Evolutionary conservation across 2,797 vertebrate species (phyloP).

Genomic region (Labeo calbasu): DNA sequence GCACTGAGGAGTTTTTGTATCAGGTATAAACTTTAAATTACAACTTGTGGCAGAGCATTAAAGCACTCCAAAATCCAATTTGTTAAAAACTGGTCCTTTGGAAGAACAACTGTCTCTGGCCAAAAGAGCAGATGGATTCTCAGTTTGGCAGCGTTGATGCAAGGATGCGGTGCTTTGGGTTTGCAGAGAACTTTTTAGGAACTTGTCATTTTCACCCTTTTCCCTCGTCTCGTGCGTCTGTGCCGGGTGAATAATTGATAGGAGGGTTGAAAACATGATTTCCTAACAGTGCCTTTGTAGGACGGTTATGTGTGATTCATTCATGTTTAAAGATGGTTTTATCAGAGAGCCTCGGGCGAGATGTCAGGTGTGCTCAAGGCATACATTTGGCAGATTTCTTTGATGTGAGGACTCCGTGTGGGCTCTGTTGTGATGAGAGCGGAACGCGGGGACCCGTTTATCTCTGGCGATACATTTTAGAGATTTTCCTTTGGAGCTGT

Average conservation of each 20-base stretch:
- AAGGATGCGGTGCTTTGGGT: constrained; percentile 1
- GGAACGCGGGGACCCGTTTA: constrained; percentile 18
- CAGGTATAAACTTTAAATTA: background rate
- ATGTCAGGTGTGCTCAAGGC: constrained; percentile 72
- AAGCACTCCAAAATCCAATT: background rate
- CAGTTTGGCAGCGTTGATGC: background rate
- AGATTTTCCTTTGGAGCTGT: constrained; percentile 36
- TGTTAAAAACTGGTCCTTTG: background rate
- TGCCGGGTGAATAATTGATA: constrained; percentile 54
- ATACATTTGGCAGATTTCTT: constrained; percentile 61
- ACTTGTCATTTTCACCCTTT: constrained; percentile 2
- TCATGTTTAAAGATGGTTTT: constrained; percentile 80
- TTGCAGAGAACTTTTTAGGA: constrained; percentile 12
- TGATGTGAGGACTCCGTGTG: constrained; percentile 52
- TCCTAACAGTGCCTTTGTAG: constrained; percentile 55
- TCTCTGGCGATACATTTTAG: constrained; percentile 32
- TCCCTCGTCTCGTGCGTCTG: constrained; percentile 10
- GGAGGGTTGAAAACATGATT: constrained; percentile 55
- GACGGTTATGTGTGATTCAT: constrained; percentile 67
- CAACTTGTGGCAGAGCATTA: background rate
- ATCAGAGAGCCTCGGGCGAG: constrained; percentile 71
- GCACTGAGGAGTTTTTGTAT: background rate
- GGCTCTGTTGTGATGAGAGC: constrained; percentile 41
- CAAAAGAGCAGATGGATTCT: background rate
- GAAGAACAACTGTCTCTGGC: background rate